Percentiles rank a stretch among this genome's conserved stretches.
These are phyloP conservation scores for Pocota personata DNA, from an alignment of 2,888 invertebrate genomes.

Conservation along the genomic window DNA sequence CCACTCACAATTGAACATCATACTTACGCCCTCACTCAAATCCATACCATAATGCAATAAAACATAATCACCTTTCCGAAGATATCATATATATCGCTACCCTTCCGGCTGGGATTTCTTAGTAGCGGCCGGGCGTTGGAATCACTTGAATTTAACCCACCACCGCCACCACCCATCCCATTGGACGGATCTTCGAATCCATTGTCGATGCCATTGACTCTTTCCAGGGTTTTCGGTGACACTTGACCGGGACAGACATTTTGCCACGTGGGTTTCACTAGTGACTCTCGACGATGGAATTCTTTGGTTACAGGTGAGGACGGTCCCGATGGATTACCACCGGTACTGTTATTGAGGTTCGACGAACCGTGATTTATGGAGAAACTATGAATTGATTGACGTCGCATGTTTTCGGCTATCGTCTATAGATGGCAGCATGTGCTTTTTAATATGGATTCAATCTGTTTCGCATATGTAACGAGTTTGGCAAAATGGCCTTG, in stretches of 20 bases:
- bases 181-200: constrained; percentile 77
- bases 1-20: background rate
- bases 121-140: constrained; percentile 48
- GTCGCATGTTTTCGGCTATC: constrained; percentile 61
- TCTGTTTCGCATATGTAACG: constrained; percentile 4
- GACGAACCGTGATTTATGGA: constrained; percentile 70
- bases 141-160: constrained; percentile 67
- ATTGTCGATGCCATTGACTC: constrained; percentile 80
- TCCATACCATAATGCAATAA: constrained; percentile 23
- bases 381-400: constrained; percentile 75
- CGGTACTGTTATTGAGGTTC: constrained; percentile 49
- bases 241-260: constrained; percentile 82
- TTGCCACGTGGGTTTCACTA: constrained; percentile 83
- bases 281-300: constrained; percentile 80
- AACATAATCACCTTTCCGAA: constrained; percentile 80
- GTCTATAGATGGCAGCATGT: constrained; percentile 60
- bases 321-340: constrained; percentile 30
- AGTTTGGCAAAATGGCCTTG: background rate
- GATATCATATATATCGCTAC: constrained; percentile 79
- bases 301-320: constrained; percentile 65
- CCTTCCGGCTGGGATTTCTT: constrained; percentile 69
- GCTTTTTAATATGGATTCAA: constrained; percentile 15
- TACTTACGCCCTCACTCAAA: background rate
- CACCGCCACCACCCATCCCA: constrained; percentile 69
- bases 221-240: constrained; percentile 80